Evolutionary conservation across 2,797 vertebrate genomes (phyloP), one percentile per base, ranked within the genome.

Genomic region (Oceanodroma leucorhoa): DNA sequence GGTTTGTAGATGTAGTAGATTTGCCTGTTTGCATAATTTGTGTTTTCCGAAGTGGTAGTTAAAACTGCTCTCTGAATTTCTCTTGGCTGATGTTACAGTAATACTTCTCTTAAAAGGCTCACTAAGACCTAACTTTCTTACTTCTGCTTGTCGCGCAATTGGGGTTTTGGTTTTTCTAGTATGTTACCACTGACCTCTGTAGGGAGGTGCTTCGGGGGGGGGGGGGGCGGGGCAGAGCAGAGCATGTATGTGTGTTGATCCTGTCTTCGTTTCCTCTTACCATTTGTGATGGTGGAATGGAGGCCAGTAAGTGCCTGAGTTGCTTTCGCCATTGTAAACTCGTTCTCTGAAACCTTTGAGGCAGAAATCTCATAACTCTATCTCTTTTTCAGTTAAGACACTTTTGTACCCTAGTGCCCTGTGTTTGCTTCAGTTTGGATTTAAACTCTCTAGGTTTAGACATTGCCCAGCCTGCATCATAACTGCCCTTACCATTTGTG

Each of bases 131-230:
- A 46, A 21, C 36, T 55, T 91, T n/a, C 18, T 71, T 36, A 36
- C 14, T 34, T 73, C 34, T 86, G 45, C 21, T 57, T 64, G 20
- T 66, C 27, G 50, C 32, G 62, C 43, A 84, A 7, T 0, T 60
- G 7, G 24, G 20, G 2, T 57, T 69, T 9, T 1, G 0, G 1
- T 1, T n/a, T 41, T 75, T 87, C 58, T 29, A 32, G 10, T 22
- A 3, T 6, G 14, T 57, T 58, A 6, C 64, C 11, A 11, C 48
- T 71, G 65, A 54, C 18, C 19, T 79, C 26, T 34, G 8, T 13
- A 26, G 45, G 48, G 34, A 43, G 11, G 14, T 12, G 15, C 10
- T 73, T 69, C 46, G 55, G 34, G 2, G 3, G 40, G 40, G 81
- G n/a, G 6, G 32, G n/a, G n/a, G n/a, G n/a, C n/a, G n/a, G n/a